These are phyloP conservation scores for Macroteleia sp. DNA, from an alignment of 2,888 invertebrate genomes.

Conservation along the genomic window DNA sequence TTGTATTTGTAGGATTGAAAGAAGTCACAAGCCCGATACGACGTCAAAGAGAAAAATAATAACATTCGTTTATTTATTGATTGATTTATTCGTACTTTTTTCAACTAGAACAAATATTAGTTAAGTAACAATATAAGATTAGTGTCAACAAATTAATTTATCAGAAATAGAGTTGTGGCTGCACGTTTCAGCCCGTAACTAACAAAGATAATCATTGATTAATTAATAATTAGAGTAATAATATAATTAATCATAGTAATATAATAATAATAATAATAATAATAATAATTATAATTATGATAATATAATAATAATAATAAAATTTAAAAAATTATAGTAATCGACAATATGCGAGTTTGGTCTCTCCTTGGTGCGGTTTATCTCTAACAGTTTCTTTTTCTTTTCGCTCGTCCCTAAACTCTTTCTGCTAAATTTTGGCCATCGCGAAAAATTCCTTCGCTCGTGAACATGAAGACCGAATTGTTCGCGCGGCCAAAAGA, in stretches of 20 bases:
- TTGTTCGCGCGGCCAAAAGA: constrained; percentile 14
- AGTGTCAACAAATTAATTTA: constrained; percentile 63
- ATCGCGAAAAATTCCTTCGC: constrained; percentile 6
- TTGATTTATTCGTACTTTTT: constrained; percentile 49
- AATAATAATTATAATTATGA: constrained; percentile 40
- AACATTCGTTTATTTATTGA: constrained; percentile 37
- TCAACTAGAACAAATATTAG: constrained; percentile 61
- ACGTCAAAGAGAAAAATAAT: constrained; percentile 7
- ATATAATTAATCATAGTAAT: too few species aligned
- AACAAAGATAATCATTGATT: constrained; percentile 56
- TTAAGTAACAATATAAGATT: constrained; percentile 63
- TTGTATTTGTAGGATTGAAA: too few species aligned
- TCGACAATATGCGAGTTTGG: constrained; percentile 79
- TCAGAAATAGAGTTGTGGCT: constrained; percentile 41
- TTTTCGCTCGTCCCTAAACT: constrained; percentile 39
- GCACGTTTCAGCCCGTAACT: constrained; percentile 42
- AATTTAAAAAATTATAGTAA: constrained; percentile 64
- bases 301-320: constrained; percentile 31
- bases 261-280: constrained; percentile 38
- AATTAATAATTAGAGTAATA: constrained; percentile 35
- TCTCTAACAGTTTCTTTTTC: constrained; percentile 70
- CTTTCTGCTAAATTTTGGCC: not conserved
- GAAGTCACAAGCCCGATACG: constrained; percentile 1
- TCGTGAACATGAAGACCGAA: not conserved
- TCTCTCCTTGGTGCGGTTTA: constrained; percentile 81